Evolutionary conservation across 2,888 invertebrate genomes (phyloP), one percentile per base, ranked within the genome.

Genomic region (Drosophila kuntzei): DNA sequence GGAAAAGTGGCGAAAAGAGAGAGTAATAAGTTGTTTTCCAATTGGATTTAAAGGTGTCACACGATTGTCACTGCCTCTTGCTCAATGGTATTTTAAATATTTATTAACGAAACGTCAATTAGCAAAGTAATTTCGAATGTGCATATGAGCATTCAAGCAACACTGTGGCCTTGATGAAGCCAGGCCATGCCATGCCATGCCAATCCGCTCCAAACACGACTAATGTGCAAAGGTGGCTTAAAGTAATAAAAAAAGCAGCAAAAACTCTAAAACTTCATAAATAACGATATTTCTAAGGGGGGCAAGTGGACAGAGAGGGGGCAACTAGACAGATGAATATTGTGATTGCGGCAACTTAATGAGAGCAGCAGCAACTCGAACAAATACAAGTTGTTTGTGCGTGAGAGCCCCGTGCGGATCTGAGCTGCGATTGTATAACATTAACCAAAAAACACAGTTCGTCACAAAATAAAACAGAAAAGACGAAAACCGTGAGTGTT

Each of bases 351-450:
- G 50, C 50, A 53, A 18, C 29, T 53, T 53, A 71, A 51, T 51
- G 62, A 62, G 60, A 72, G 65, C 53, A 78, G 43, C 44, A 65
- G 27, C 57, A 55, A 22, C 41, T 8, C 46, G 29, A 46, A 60
- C 51, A 51, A 41, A 39, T 44, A 22, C 37, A 22, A 14, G 34
- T 64, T 59, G 32, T n/a, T 53, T 59, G 55, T 76, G 79, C 75
- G 79, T 76, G 63, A 63, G 75, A 78, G 74, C 57, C 22, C 57
- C 22, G 27, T 36, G 34, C 60, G 63, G 54, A 64, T 71, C 51
- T 64, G 66, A 69, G 81, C 71, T 73, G 58, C 55, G 73, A 78
- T 85, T 88, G 89, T 86, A 85, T 86, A 86, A 86, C 75, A 71
- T 53, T 80, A 76, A 75, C 83, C 77, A 87, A 85, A 77, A 82